These are phyloP conservation scores for Neotoxoptera formosana DNA, from an alignment of 1,140 invertebrate species.

Conservation along the genomic window DNA sequence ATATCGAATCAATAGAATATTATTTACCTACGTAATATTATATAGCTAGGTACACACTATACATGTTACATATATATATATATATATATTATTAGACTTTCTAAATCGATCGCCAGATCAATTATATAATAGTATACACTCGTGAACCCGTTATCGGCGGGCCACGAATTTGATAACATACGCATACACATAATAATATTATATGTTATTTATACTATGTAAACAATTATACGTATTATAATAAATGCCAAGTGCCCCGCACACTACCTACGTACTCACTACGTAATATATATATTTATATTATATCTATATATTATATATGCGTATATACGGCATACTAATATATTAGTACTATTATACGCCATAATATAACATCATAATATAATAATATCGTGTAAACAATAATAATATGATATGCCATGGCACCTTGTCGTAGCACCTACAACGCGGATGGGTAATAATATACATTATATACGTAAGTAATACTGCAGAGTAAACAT, in stretches of 20 bases:
- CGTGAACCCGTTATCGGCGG: background rate
- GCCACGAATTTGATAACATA: background rate
- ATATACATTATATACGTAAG: background rate
- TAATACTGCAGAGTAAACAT: background rate
- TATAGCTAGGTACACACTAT: background rate
- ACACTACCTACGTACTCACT: background rate
- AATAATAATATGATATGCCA: background rate
- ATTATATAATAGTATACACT: no score
- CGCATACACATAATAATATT: background rate
- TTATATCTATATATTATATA: no score
- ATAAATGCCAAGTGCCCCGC: background rate
- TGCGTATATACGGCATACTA: background rate
- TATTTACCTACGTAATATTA: background rate
- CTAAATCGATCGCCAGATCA: background rate
- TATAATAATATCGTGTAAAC: constrained; percentile 1
- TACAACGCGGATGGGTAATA: background rate
- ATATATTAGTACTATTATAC: background rate
- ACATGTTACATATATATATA: background rate
- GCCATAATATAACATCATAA: constrained; percentile 1
- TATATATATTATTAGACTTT: background rate
- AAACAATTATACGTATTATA: background rate
- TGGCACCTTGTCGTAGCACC: background rate
- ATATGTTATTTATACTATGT: background rate
- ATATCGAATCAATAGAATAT: background rate
- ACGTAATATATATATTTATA: background rate